These are phyloP conservation scores for Hetaerina americana DNA, from an alignment of 1,140 invertebrate species.

Conservation along the genomic window DNA sequence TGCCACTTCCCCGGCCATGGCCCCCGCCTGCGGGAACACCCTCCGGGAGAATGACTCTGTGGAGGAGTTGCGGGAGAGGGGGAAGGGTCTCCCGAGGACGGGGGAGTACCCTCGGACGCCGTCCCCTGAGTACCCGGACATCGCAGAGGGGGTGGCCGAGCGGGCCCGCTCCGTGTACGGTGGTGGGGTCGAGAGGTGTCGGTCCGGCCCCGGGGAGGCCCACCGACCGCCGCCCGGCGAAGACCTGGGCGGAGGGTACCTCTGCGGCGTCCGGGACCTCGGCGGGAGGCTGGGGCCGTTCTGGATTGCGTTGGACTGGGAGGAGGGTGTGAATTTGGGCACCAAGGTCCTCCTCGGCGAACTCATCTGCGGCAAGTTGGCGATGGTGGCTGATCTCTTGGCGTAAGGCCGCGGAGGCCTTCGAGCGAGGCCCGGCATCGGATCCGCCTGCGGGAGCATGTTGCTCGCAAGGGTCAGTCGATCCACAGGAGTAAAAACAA, in stretches of 20 bases:
- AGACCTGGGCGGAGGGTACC: background rate
- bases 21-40: background rate
- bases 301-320: background rate
- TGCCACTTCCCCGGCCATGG: background rate
- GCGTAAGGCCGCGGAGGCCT: background rate
- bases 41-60: background rate
- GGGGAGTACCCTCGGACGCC: too few species aligned
- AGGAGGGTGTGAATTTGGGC: background rate
- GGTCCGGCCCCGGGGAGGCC: background rate
- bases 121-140: too few species aligned
- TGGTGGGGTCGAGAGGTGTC: background rate
- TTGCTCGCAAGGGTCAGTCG: background rate
- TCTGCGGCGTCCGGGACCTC: background rate
- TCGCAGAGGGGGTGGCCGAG: background rate
- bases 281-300: too few species aligned
- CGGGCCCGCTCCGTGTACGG: background rate
- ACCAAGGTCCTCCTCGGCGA: background rate
- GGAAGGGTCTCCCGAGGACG: background rate
- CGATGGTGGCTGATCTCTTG: background rate
- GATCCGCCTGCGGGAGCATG: background rate
- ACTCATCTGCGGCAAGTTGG: background rate
- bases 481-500: too few species aligned
- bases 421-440: background rate
- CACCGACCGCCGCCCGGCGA: background rate
- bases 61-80: background rate